Evolutionary conservation across 2,888 invertebrate species (phyloP), one percentile per base, ranked within the genome.

Genomic region (Drosophila meridionalis): DNA sequence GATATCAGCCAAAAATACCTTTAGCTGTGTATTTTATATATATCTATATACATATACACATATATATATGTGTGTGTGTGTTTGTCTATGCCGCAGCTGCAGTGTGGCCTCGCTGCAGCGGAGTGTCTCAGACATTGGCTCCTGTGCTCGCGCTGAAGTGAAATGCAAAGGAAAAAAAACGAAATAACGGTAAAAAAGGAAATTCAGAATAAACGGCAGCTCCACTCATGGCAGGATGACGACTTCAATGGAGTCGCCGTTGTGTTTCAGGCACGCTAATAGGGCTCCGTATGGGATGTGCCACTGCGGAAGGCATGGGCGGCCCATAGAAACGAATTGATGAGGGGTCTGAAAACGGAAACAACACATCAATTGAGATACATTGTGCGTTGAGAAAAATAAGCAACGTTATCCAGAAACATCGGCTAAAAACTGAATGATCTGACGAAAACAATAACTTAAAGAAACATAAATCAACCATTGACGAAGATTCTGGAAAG

Each of bases 201-300:
- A 72, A 78, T 65, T 65, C 68, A 48, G 78, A 73, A 68, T 78
- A 78, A 78, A 60, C 78, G 82, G 59, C 62, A 78, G 57, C 73
- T 77, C 66, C 64, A 60, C 56, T 59, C 63, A 45, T 53, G 57
- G 28, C 60, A 83, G 78, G 69, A 89, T 89, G 83, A 89, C 69
- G 74, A 89, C 74, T 89, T 77, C 70, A 69, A 81, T 67, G 71
- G 30, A 67, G 66, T 56, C 64, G 73, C 73, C 71, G 63, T 88
- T 69, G 80, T 80, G 73, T 88, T 76, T 73, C 89, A 73, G 56
- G 34, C 61, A 72, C 66, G 80, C 36, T 90, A 90, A 88, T 83
- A 76, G 83, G 68, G 42, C 42, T 32, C 73, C 32, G 11, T 34
- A 38, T 30, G 28, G 62, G 28, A 57, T 61, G 34, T 30, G 36